Conservation (phyloP, 1,140 invertebrate species). For the honey bee (Apis mellifera) region DNA sequence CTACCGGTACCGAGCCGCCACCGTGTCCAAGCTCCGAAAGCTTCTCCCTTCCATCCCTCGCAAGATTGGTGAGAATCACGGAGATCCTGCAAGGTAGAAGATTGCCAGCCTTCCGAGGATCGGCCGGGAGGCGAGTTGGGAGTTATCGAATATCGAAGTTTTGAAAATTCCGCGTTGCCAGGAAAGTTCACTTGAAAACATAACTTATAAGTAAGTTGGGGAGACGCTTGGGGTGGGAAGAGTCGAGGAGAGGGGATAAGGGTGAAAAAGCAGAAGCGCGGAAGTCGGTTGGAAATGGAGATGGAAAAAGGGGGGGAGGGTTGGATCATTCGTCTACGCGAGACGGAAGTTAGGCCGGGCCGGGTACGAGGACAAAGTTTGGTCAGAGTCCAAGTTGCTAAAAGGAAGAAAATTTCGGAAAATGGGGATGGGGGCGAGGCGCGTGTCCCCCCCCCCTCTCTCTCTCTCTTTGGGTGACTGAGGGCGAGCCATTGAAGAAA, state of each 20-base stretch:
- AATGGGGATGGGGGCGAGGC: slow-evolving; percentile 55
- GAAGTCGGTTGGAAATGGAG: slow-evolving; percentile 50
- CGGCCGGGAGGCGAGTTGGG: slow-evolving; percentile 40
- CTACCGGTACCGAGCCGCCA: slow-evolving; percentile 12
- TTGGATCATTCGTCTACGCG: slow-evolving; percentile 69
- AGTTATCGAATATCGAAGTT: slow-evolving; percentile 77
- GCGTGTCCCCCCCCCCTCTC: not conserved
- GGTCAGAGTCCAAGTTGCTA: slow-evolving; percentile 74
- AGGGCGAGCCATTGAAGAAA: slow-evolving; percentile 58
- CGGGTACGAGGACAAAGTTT: slow-evolving; percentile 66
- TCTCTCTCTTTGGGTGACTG: slow-evolving; percentile 36
- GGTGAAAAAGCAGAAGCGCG: slow-evolving; percentile 68
- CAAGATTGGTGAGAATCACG: slow-evolving; percentile 29
- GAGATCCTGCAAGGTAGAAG: not conserved
- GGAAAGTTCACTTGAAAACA: slow-evolving; percentile 75
- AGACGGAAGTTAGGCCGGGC: slow-evolving; percentile 73
- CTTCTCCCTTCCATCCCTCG: not conserved
- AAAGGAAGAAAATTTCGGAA: slow-evolving; percentile 74
- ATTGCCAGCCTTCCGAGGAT: slow-evolving; percentile 56
- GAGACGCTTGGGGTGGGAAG: slow-evolving; percentile 22
- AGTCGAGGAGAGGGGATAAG: slow-evolving; percentile 46
- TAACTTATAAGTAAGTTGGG: slow-evolving; percentile 75
- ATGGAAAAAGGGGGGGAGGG: slow-evolving; percentile 8
- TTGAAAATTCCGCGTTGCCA: slow-evolving; percentile 72
- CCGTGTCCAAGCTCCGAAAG: slow-evolving; percentile 46